phyloP scores from a whole-genome alignment of 2,888 invertebrate genomes.

The Rhimphoctona megacephalus region DNA sequence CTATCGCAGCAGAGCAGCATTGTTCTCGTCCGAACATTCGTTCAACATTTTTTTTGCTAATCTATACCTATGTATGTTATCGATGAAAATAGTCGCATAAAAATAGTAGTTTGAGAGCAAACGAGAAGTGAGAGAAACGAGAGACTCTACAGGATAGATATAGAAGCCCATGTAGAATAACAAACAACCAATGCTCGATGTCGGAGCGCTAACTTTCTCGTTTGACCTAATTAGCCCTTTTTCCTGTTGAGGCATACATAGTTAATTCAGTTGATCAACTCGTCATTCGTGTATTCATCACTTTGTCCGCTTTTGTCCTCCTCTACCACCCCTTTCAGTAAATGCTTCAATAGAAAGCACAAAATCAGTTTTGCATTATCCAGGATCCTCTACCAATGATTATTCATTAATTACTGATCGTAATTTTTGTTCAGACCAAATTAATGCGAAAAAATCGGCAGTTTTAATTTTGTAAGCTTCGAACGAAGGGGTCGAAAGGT shows the following conservation, averaged over 20 bases:
- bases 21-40: constrained; percentile 54
- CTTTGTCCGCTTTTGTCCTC: background rate
- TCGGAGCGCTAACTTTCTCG: constrained; percentile 12
- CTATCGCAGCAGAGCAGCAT: constrained; percentile 46
- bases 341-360: background rate
- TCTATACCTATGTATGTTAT: background rate
- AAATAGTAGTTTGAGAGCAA: background rate
- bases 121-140: constrained; percentile 5
- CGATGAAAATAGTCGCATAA: constrained; percentile 10
- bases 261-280: constrained; percentile 31
- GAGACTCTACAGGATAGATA: background rate
- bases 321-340: background rate
- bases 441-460: background rate
- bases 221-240: constrained; percentile 44
- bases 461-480: background rate
- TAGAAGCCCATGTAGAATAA: constrained; percentile 36
- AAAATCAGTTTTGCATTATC: background rate
- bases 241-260: background rate
- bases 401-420: background rate
- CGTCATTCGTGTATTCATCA: constrained; percentile 14
- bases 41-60: background rate
- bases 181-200: constrained; percentile 27
- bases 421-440: background rate
- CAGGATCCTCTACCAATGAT: background rate
- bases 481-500: background rate